A percentile compares a stretch with the other conserved stretches of the same genome.
phyloP scores from a whole-genome alignment of 2,888 invertebrate genomes.

The Apomyelois bistriatella region DNA sequence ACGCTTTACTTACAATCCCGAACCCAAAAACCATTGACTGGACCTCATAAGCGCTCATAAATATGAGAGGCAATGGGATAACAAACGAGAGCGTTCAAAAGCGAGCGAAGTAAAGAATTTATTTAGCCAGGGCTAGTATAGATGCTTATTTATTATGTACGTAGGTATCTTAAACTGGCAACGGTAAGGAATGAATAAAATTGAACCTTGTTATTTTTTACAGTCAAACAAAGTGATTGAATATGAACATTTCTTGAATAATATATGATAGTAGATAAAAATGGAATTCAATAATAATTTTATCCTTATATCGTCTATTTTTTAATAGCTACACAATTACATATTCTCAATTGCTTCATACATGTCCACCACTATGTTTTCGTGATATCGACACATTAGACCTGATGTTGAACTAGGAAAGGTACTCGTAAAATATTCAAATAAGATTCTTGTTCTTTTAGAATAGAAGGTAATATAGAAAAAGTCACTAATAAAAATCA shows the following conservation, averaged over 20 bases:
- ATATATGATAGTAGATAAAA: too few relatives aligned
- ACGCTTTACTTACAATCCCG: constrained; percentile 1
- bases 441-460: too few relatives aligned
- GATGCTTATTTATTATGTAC: constrained; percentile 11
- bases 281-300: too few relatives aligned
- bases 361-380: too few relatives aligned
- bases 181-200: neutral
- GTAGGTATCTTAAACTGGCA: neutral
- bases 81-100: constrained; percentile 22
- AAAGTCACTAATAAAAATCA: too few relatives aligned
- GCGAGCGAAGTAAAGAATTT: constrained; percentile 18
- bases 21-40: constrained; percentile 16
- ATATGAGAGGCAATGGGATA: constrained; percentile 20
- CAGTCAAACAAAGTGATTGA: neutral
- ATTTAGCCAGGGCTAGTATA: constrained; percentile 9
- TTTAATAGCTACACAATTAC: too few relatives aligned
- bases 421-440: too few relatives aligned
- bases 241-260: neutral
- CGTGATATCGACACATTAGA: too few relatives aligned
- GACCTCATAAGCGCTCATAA: constrained; percentile 20
- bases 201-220: neutral
- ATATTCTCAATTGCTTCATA: too few relatives aligned
- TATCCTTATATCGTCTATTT: too few relatives aligned
- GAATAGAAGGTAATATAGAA: too few relatives aligned
- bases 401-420: too few relatives aligned